Conservation (phyloP, 1,140 invertebrate genomes). For the Acyrthosiphon pisum region DNA sequence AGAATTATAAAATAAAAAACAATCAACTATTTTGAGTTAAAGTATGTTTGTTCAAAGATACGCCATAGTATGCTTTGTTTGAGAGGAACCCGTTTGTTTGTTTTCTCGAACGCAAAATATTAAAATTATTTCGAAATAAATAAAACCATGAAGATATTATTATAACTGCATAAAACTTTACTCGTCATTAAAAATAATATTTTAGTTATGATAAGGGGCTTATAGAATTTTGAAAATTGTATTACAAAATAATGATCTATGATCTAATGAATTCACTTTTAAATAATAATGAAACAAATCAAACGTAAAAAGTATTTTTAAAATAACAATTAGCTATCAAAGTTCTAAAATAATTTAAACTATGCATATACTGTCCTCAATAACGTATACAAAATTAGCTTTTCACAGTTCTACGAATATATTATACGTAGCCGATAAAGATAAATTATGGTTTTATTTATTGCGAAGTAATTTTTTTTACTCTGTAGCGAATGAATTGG, state of each 20-base stretch:
- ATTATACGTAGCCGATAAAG: neutral
- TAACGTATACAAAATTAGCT: too few species aligned
- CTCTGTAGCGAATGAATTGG: neutral
- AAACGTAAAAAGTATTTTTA: neutral
- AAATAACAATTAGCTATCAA: neutral
- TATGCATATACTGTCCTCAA: neutral
- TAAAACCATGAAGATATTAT: neutral
- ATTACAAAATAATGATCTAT: neutral
- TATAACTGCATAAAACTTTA: neutral
- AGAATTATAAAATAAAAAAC: constrained; percentile 7
- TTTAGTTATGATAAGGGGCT: neutral
- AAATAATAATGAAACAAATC: neutral
- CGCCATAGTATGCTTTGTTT: neutral
- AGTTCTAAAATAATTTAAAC: neutral
- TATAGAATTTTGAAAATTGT: neutral
- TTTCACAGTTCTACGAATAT: too few species aligned
- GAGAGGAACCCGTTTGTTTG: neutral
- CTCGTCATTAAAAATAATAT: neutral
- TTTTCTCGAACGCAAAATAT: neutral
- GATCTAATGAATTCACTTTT: neutral
- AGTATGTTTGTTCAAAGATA: neutral
- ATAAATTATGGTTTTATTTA: neutral
- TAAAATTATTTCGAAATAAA: neutral
- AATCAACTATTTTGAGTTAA: neutral
- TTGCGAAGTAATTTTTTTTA: neutral